Base-by-base conservation (phyloP, 2,888 invertebrate species). In the Thecophora atra region DNA sequence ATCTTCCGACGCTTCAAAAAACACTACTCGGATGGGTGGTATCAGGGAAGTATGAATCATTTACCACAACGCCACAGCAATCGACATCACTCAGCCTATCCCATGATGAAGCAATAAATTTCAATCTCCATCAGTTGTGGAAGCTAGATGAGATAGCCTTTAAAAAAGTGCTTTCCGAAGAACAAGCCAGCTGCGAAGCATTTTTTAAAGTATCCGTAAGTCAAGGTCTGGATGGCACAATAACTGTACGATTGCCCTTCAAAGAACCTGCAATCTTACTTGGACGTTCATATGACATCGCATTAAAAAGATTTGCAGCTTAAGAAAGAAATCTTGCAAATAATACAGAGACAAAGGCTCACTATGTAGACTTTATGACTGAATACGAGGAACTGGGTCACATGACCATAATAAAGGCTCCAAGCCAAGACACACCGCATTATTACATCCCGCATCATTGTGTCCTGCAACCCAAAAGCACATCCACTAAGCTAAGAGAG, bases 351-450 rank as follows among this genome's bases (percentile, higher is more conserved):
- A 11, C 56, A 30, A 56, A 6, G 2, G 8, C 19, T 3, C 44
- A 62, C 6, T 62, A 70, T 28, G 51, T 62, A 6, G 28, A 8
- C 8, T 70, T 70, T 30, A 62, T 70, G 70, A 51, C 47, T 1
- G 60, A 70, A 21, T 70, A 62, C 24, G 62, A 60, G 47, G 15
- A n/a, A 13, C 28, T 70, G n/a, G 70, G 62, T 44, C 70, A 70
- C 30, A 70, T 70, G 62, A 62, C 51, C n/a, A n/a, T 47, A 0
- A 30, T 62, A 15, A 21, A 70, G 1, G 19, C 3, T 42, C 15
- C 60, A 0, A 21, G 3, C 13, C 5, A 60, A 0, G 19, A 51
- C 11, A n/a, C 13, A n/a, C 51, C 62, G 5, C 44, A 60, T 15
- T 70, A 62, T n/a, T 70, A 60, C 44, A 70, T 60, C 11, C 70